A percentile compares a stretch with the other conserved stretches of the same genome.
phyloP scores from a whole-genome alignment of 2,797 vertebrate species.

The Danio choprae region DNA sequence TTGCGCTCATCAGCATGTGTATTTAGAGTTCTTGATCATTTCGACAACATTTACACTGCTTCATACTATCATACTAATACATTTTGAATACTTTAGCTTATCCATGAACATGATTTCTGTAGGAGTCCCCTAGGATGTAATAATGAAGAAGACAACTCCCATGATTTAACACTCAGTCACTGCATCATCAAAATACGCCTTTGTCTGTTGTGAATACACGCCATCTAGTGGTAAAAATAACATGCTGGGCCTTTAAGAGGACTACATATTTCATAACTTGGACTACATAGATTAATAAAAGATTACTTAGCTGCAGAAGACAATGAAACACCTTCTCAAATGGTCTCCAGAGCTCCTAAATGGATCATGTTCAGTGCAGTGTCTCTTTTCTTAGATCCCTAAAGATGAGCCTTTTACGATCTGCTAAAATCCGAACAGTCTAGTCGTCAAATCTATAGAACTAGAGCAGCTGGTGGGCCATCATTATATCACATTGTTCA shows the following conservation, averaged over 20 bases:
- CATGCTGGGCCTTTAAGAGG: not conserved
- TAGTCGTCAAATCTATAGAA: constrained; percentile 65
- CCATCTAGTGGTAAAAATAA: too few relatives aligned
- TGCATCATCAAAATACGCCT: too few relatives aligned
- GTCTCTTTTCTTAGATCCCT: not conserved
- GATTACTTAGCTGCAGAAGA: not conserved
- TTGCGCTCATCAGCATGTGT: too few relatives aligned
- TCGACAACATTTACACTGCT: too few relatives aligned
- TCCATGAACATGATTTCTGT: too few relatives aligned
- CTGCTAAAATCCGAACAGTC: constrained; percentile 57
- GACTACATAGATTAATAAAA: constrained; percentile 14
- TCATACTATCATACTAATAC: too few relatives aligned
- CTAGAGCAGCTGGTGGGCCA: constrained; percentile 54
- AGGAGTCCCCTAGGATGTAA: too few relatives aligned
- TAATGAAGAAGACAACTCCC: too few relatives aligned
- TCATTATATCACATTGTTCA: constrained; percentile 10
- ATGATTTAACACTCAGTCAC: too few relatives aligned
- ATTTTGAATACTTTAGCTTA: too few relatives aligned
- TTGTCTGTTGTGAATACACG: too few relatives aligned
- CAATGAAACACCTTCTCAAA: not conserved
- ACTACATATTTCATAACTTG: not conserved
- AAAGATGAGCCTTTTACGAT: constrained; percentile 1
- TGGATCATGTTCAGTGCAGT: constrained; percentile 5
- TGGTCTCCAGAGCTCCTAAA: not conserved
- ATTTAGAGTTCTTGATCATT: too few relatives aligned